A percentile compares a stretch with the other conserved stretches of the same genome.
These are phyloP conservation scores for Acrocephalus arundinaceus DNA, from an alignment of 2,113 vertebrate genomes.

Conservation along the genomic window DNA sequence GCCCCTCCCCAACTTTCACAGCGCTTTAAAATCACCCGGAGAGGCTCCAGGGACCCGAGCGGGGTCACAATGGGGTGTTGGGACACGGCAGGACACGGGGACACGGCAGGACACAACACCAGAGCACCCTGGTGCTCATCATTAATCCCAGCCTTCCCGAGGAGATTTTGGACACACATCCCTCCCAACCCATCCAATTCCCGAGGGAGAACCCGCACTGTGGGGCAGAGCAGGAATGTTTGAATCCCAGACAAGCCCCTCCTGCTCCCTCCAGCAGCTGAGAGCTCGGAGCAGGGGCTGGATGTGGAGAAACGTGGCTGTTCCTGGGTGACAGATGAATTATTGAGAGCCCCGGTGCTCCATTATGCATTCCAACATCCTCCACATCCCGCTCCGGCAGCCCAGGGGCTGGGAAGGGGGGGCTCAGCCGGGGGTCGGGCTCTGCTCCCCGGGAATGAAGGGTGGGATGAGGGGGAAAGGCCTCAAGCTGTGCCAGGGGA, in stretches of 20 bases:
- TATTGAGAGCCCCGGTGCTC: not conserved
- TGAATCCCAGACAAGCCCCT: no score
- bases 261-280: not conserved
- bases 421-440: not conserved
- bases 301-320: not conserved
- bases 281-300: not conserved
- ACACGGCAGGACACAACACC: not conserved
- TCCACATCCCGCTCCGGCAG: not conserved
- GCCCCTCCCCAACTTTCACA: conserved; percentile 1
- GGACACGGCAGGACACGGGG: fast-evolving
- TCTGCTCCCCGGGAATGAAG: not conserved
- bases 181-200: not conserved
- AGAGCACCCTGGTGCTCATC: not conserved
- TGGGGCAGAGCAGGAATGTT: not conserved
- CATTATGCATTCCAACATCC: not conserved
- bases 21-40: conserved; percentile 15
- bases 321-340: conserved; percentile 45
- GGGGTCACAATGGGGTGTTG: not conserved
- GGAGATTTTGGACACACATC: fast-evolving
- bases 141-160: fast-evolving
- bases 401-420: not conserved
- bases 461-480: no score
- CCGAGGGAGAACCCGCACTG: fast-evolving
- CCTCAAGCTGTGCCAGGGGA: not conserved
- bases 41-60: not conserved